Evolutionary conservation across 1,140 invertebrate species (phyloP), one percentile per base, ranked within the genome.

Genomic region (Andrena cerasifolii): DNA sequence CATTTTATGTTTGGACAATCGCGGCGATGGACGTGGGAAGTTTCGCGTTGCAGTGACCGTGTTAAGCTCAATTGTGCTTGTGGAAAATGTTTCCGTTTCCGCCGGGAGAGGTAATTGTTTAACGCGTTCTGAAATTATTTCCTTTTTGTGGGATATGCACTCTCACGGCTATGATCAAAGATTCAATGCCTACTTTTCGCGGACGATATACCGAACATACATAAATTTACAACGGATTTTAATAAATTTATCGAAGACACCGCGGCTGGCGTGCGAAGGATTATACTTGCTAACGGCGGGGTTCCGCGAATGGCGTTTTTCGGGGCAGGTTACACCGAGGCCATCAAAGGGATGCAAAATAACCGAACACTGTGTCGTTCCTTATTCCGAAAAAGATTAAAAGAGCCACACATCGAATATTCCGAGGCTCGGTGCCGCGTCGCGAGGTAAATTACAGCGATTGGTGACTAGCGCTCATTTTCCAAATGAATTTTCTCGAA

Each of bases 291-390:
- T 75, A 75, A 75, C 24, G 68, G 5, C 36, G 68, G 47, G 56
- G 24, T 67, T 67, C 6, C 51, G 49, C 28, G 56, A 36, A 56
- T 72, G 21, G 28, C 45, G 59, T 61, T 72, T 72, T 72, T 72
- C 72, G 72, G 62, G 62, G 28, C 49, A 67, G 67, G 62, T 56
- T 75, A 24, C 40, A 63, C 40, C 33, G 2, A 16, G 36, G n/a
- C n/a, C 62, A 56, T 66, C 72, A 67, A 75, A 75, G 62, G 40
- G 72, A 75, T 75, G 72, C 72, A 75, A 75, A 75, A 56, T 67
- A 75, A 75, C 62, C 49, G 24, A 53, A 51, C 62, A 33, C 16
- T 31, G 51, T 67, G 63, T 67, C 40, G 62, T 21, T 65, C 61
- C 61, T 54, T 66, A 66, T 26, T 21, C 31, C n/a, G 58, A 53